Percentiles rank a stretch among this genome's conserved stretches.
phyloP scores from a whole-genome alignment of 2,888 invertebrate genomes.

The Drosophila rellima region DNA sequence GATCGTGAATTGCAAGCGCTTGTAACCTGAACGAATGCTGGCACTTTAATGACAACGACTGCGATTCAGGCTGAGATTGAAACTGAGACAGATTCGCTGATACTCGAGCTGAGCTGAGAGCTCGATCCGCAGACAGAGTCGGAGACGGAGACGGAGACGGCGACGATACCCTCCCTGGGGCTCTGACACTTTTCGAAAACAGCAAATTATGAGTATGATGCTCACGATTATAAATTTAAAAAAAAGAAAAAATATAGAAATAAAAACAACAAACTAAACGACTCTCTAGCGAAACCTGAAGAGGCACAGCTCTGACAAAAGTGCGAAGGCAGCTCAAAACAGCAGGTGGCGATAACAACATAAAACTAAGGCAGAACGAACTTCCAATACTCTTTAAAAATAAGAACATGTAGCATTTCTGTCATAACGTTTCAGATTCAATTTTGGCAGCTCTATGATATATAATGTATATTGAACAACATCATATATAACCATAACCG shows the following conservation, averaged over 20 bases:
- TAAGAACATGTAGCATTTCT: background rate
- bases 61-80: constrained; percentile 23
- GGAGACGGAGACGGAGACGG: background rate
- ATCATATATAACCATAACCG: too few species aligned
- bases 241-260: background rate
- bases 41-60: constrained; percentile 48
- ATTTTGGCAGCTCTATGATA: too few species aligned
- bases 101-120: constrained; percentile 6
- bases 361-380: constrained; percentile 5
- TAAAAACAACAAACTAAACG: constrained; percentile 5
- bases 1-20: constrained; percentile 19
- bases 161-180: constrained; percentile 9
- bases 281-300: constrained; percentile 18
- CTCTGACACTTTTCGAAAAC: constrained; percentile 35
- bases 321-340: constrained; percentile 41
- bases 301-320: constrained; percentile 32
- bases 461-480: too few species aligned
- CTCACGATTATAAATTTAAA: constrained; percentile 44
- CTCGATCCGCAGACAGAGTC: background rate
- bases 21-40: constrained; percentile 56
- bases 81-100: constrained; percentile 16
- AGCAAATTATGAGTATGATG: constrained; percentile 33
- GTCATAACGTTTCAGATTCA: too few species aligned
- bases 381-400: constrained; percentile 16
- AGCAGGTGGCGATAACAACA: constrained; percentile 27